Evolutionary conservation across 2,113 vertebrate species (phyloP), one percentile per base, ranked within the genome.

Genomic region (Ciconia boyciana): DNA sequence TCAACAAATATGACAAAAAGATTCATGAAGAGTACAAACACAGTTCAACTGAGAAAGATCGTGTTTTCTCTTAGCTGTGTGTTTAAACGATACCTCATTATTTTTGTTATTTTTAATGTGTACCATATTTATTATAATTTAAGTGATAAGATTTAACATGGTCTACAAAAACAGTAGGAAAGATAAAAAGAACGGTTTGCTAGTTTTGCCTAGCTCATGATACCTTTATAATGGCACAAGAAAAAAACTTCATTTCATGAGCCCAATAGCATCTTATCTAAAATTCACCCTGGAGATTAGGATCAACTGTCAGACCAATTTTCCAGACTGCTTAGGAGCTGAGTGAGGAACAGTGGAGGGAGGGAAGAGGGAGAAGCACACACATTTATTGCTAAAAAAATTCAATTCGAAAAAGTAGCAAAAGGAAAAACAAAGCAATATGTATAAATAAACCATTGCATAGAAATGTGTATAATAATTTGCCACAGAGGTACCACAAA

Each of bases 281-380:
- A 93, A 90, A 97, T 87, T 94, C 77, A 79, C 69, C 90, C 91
- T 75, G 34, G 65, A 95, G 72, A 91, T 93, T 90, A 64, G 85
- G 65, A 94, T 91, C 69, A 89, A 95, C 94, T 90, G 62, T 87
- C 92, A 83, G 72, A 78, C 54, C 80, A 48, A 71, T 94, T 95
- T 95, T 58, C 58, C 88, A 95, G 62, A 18, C 51, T 93, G 49
- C 52, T 96, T 46, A 89, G 65, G 83, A 88, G 55, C 43, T 14
- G 34, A 65, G 41, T 3, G 51, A 71, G 82, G 68, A 72, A 22
- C 31, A 83, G 70, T 2, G 2, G 34, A 64, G n/a, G 51, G 64
- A 69, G 69, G 68, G 36, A 28, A 32, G 26, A 72, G n/a, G 61
- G 52, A 80, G 44, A 48, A 36, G 65, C 39, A 55, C 36, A 10